phyloP scores from a whole-genome alignment of 2,888 invertebrate genomes.

The Melipona bicolor region DNA sequence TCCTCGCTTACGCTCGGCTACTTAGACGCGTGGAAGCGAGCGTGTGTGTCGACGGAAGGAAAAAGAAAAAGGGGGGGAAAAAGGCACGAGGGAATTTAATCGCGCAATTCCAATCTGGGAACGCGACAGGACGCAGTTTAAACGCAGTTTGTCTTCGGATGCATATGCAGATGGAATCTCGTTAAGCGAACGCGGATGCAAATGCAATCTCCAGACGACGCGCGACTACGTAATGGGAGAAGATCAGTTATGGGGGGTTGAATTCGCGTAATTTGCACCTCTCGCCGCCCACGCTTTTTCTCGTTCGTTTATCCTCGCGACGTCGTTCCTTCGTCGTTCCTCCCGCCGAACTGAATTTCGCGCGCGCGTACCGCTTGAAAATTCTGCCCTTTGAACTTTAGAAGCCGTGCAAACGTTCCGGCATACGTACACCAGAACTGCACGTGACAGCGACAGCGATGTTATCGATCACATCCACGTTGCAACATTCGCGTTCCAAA shows the following conservation, averaged over 20 bases:
- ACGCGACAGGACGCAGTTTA: constrained; percentile 58
- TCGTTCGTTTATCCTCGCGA: not conserved
- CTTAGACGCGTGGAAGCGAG: constrained; percentile 30
- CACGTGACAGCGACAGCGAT: not conserved
- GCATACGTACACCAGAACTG: not conserved
- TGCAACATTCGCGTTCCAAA: not conserved
- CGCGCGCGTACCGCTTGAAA: not conserved
- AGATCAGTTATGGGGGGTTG: constrained; percentile 40
- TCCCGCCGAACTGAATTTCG: not conserved
- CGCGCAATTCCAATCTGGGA: constrained; percentile 59
- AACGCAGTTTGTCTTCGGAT: constrained; percentile 58
- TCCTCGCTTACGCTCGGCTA: not conserved
- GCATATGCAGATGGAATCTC: constrained; percentile 60
- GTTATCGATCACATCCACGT: constrained; percentile 25
- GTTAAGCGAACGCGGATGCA: constrained; percentile 57
- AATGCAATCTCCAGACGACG: constrained; percentile 58
- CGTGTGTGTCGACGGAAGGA: not conserved
- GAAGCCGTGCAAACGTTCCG: not conserved
- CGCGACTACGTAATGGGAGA: constrained; percentile 46
- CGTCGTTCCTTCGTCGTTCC: not conserved
- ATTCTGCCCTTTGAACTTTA: constrained; percentile 19
- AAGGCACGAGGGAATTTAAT: constrained; percentile 42
- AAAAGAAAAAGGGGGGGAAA: not conserved
- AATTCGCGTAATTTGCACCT: constrained; percentile 44
- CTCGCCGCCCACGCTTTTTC: constrained; percentile 3